A percentile compares a stretch with the other conserved stretches of the same genome.
phyloP scores from a whole-genome alignment of 2,113 vertebrate genomes.

The Mus pahari region DNA sequence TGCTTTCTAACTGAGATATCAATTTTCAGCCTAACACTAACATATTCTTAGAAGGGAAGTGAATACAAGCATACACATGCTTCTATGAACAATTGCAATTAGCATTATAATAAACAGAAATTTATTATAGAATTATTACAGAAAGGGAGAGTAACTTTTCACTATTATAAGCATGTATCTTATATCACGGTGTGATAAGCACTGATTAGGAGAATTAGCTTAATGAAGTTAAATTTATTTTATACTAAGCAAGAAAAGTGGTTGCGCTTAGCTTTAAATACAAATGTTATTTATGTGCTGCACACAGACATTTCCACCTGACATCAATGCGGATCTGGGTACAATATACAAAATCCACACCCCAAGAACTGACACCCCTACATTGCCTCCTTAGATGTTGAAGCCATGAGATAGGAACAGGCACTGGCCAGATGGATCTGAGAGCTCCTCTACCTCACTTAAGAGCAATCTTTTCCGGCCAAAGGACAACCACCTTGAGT shows the following conservation, averaged over 20 bases:
- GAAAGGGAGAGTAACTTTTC: slow-evolving; percentile 37
- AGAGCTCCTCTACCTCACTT: neutral
- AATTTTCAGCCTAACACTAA: slow-evolving; percentile 37
- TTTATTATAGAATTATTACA: neutral
- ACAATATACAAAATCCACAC: neutral
- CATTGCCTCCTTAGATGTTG: neutral
- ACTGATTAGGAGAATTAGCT: neutral
- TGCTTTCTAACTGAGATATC: neutral
- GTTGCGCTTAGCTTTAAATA: slow-evolving; percentile 15
- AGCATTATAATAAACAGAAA: slow-evolving; percentile 30
- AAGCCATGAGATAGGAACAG: neutral
- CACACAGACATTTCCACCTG: neutral
- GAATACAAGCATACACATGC: neutral
- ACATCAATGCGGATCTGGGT: neutral
- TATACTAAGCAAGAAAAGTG: neutral
- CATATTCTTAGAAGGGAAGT: slow-evolving; percentile 39
- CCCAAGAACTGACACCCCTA: neutral
- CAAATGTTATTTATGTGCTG: neutral
- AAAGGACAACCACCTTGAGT: neutral
- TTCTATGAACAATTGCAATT: slow-evolving; percentile 10
- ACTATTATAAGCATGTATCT: neutral
- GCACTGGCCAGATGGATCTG: neutral
- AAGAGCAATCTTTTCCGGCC: neutral
- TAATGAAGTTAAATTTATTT: slow-evolving; percentile 21
- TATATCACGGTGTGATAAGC: neutral